Conservation (phyloP, 2,888 invertebrate species). For the Tyria jacobaeae region DNA sequence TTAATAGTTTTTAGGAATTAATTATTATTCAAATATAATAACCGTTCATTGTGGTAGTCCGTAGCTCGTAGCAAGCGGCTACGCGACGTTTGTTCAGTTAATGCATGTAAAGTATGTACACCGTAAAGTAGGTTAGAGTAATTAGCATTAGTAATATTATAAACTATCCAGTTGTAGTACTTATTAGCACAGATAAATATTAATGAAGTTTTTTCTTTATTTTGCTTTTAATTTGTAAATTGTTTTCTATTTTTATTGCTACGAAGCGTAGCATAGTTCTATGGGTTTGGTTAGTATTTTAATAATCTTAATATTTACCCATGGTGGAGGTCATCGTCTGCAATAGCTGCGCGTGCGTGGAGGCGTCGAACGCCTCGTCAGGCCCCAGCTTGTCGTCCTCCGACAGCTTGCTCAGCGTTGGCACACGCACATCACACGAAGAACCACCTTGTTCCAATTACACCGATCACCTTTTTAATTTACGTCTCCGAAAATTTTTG, state of each 20-base stretch:
- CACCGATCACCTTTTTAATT: slow-evolving; percentile 83
- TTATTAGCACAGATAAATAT: slow-evolving; percentile 10
- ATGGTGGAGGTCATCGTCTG: slow-evolving; percentile 85
- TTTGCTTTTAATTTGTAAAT: not conserved
- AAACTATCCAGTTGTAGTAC: slow-evolving; percentile 7
- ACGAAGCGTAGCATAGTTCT: not conserved
- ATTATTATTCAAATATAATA: no score
- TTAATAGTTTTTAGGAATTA: not conserved
- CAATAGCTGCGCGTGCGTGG: slow-evolving; percentile 74
- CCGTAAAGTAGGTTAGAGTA: slow-evolving; percentile 32
- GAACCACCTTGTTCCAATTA: slow-evolving; percentile 67
- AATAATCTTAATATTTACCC: slow-evolving; percentile 73
- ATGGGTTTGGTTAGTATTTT: slow-evolving; percentile 24
- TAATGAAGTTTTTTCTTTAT: not conserved
- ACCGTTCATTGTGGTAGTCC: slow-evolving; percentile 5
- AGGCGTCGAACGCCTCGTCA: slow-evolving; percentile 79
- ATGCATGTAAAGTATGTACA: slow-evolving; percentile 10
- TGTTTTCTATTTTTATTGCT: slow-evolving; percentile 12
- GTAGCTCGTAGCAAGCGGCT: slow-evolving; percentile 56
- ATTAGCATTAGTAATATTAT: slow-evolving; percentile 22
- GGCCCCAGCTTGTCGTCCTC: slow-evolving; percentile 78
- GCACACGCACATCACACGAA: slow-evolving; percentile 77
- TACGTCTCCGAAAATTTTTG: slow-evolving; percentile 74
- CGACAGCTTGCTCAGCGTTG: slow-evolving; percentile 78
- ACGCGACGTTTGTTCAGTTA: slow-evolving; percentile 29